Percentiles rank a stretch among this genome's conserved stretches.
Evolutionary conservation across 2,113 vertebrate genomes (phyloP).

Genomic region (Beaufortia kweichowensis): DNA sequence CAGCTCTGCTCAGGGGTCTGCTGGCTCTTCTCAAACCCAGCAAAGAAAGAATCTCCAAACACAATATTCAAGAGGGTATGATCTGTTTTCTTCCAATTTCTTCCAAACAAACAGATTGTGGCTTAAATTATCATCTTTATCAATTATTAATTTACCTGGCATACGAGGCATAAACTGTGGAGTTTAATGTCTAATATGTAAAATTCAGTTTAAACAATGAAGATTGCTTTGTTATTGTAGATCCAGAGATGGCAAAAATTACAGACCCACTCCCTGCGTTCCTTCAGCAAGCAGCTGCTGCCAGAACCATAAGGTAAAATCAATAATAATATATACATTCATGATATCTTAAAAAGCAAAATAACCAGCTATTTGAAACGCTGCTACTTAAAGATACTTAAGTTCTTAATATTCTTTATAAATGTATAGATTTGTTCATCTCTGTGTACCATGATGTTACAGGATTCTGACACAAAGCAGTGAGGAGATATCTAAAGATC

Average conservation of each 20-base stretch:
- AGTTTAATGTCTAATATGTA: background rate
- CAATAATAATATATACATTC: background rate
- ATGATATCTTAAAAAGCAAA: no score
- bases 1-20: conserved; percentile 72
- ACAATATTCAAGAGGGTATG: conserved; percentile 58
- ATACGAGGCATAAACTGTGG: conserved; percentile 10
- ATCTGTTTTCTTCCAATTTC: conserved; percentile 21
- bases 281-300: conserved; percentile 82
- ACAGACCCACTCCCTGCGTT: conserved; percentile 64
- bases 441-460: background rate
- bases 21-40: conserved; percentile 72
- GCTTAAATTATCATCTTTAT: conserved; percentile 1
- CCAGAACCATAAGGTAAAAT: conserved; percentile 53
- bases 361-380: no score
- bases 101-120: background rate
- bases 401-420: no score
- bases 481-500: conserved; percentile 68
- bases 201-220: background rate
- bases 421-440: no score
- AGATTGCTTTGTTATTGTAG: conserved; percentile 53
- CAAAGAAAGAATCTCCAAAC: conserved; percentile 46
- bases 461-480: conserved; percentile 75
- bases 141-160: background rate
- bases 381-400: no score
- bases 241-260: conserved; percentile 48